Evolutionary conservation across 2,797 vertebrate genomes (phyloP).

Genomic region (Phrynocephalus guinanensis): DNA sequence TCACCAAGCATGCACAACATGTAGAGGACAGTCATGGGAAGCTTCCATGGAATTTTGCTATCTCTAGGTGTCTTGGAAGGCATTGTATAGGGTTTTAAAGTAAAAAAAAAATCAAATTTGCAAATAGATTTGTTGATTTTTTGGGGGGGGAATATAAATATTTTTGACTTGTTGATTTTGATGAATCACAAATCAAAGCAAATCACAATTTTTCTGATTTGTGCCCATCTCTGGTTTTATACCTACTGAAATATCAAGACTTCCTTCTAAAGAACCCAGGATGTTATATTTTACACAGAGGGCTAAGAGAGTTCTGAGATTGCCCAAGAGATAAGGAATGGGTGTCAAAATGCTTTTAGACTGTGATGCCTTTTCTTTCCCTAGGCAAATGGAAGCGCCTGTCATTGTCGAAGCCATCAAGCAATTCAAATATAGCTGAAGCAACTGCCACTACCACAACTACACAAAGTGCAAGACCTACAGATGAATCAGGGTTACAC

Average conservation of each 20-base stretch:
- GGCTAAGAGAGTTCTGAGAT: not conserved
- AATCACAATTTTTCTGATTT: too few species aligned
- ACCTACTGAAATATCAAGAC: not conserved
- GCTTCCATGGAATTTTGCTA: too few species aligned
- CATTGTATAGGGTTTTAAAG: too few species aligned
- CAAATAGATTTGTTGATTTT: too few species aligned
- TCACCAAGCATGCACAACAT: too few species aligned
- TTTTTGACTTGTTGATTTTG: too few species aligned
- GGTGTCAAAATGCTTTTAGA: not conserved
- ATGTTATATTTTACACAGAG: not conserved
- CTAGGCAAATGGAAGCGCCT: constrained; percentile 28
- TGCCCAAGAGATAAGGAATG: not conserved
- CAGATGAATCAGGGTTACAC: too few species aligned
- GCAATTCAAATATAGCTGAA: not conserved
- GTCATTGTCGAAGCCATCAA: not conserved
- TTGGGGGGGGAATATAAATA: too few species aligned
- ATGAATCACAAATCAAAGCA: too few species aligned
- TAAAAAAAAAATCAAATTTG: too few species aligned
- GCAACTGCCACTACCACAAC: not conserved
- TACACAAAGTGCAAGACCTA: not conserved
- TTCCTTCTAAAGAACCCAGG: not conserved
- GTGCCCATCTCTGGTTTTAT: not conserved
- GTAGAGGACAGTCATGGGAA: too few species aligned
- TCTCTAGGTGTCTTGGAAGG: too few species aligned
- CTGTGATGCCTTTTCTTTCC: constrained; percentile 3